A percentile compares a stretch with the other conserved stretches of the same genome.
phyloP scores from a whole-genome alignment of 2,113 vertebrate genomes.

The Oncorhynchus nerka region DNA sequence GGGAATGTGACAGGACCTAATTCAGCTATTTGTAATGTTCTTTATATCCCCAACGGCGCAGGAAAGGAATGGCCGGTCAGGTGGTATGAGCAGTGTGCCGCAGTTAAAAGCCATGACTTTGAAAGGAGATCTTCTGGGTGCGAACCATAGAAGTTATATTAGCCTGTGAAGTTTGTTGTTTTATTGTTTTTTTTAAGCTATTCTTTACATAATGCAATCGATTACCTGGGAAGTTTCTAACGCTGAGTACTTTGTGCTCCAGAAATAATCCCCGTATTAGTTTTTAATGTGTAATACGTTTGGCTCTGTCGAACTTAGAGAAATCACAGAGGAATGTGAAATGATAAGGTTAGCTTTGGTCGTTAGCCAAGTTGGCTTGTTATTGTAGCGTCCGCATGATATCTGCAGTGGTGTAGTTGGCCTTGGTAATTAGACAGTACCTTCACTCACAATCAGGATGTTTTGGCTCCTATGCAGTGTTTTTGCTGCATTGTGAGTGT shows the following conservation, averaged over 20 bases:
- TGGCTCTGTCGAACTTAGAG: neutral
- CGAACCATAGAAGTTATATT: constrained; percentile 41
- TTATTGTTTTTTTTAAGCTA: constrained; percentile 18
- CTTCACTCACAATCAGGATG: neutral
- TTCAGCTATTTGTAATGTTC: constrained; percentile 60
- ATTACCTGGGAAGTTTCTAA: constrained; percentile 9
- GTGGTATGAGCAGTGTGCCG: neutral
- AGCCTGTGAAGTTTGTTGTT: constrained; percentile 17
- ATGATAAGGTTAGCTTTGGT: neutral
- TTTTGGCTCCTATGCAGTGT: neutral
- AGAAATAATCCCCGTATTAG: neutral
- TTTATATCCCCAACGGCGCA: constrained; percentile 24
- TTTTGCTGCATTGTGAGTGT: neutral
- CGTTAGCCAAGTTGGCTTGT: constrained; percentile 2
- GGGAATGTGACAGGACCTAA: constrained; percentile 60
- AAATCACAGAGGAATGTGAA: neutral
- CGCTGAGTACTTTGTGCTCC: neutral
- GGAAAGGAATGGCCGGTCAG: neutral
- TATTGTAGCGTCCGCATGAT: neutral
- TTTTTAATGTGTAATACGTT: neutral
- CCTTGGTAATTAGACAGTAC: neutral
- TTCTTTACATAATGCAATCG: constrained; percentile 21
- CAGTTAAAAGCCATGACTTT: constrained; percentile 12
- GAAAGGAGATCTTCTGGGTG: neutral
- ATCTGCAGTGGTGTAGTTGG: neutral